These are phyloP conservation scores for Atrichornis clamosus DNA, from an alignment of 2,113 vertebrate genomes.

Conservation along the genomic window DNA sequence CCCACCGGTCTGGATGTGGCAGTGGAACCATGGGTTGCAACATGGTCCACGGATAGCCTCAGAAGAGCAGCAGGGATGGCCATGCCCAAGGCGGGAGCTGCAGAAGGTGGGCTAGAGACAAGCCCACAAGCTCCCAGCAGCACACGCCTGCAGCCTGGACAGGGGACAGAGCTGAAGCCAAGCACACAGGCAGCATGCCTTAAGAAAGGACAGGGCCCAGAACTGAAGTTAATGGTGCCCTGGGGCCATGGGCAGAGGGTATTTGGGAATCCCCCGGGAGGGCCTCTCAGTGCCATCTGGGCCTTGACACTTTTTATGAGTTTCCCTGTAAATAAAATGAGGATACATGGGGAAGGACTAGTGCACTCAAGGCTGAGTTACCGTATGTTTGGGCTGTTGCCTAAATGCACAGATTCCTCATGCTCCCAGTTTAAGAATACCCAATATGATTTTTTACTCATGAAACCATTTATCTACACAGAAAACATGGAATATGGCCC, in stretches of 20 bases:
- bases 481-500: not conserved
- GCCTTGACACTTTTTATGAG: not conserved
- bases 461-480: not conserved
- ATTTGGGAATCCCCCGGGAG: fast-evolving
- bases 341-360: fast-evolving
- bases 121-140: not conserved
- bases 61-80: not conserved
- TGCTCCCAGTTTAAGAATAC: not conserved
- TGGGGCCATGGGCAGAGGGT: not conserved
- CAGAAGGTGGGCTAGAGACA: not conserved
- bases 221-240: not conserved
- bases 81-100: not conserved
- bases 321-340: not conserved
- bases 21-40: not conserved
- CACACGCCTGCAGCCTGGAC: fast-evolving
- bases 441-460: not conserved
- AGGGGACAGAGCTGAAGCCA: not conserved
- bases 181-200: fast-evolving
- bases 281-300: not conserved
- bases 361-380: not conserved
- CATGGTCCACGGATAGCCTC: fast-evolving
- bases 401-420: not conserved
- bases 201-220: fast-evolving
- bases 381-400: not conserved
- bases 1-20: fast-evolving